Evolutionary conservation across 2,797 vertebrate genomes (phyloP).

Genomic region (Takifugu rubripes): DNA sequence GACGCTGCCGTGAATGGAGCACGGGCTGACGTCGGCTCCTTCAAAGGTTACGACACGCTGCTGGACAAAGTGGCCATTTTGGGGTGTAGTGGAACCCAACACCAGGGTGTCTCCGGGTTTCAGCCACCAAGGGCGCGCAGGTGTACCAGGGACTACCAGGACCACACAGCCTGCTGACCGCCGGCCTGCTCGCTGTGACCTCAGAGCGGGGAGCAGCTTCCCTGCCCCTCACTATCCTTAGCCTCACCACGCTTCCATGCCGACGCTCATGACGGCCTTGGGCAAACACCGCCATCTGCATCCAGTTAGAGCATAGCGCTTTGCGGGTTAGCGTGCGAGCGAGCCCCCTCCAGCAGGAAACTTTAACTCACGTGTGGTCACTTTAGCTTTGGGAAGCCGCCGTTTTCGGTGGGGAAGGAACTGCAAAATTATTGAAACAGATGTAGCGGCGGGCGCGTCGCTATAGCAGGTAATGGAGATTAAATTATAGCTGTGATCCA

Average conservation of each 20-base stretch:
- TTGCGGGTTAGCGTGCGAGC: slow-evolving; percentile 58
- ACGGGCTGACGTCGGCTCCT: slow-evolving; percentile 3
- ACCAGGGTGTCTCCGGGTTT: slow-evolving; percentile 51
- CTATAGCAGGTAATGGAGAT: slow-evolving; percentile 58
- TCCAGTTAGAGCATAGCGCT: slow-evolving; percentile 62
- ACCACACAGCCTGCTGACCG: slow-evolving; percentile 70
- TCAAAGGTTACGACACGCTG: slow-evolving; percentile 19
- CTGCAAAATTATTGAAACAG: slow-evolving; percentile 72
- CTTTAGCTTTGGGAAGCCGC: slow-evolving; percentile 64
- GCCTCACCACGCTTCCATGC: slow-evolving; percentile 62
- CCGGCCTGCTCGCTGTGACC: slow-evolving; percentile 56
- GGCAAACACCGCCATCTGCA: slow-evolving; percentile 74
- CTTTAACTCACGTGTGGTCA: slow-evolving; percentile 75
- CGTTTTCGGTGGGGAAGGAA: slow-evolving; percentile 59
- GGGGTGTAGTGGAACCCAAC: slow-evolving; percentile 42
- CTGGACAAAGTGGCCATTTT: slow-evolving; percentile 33
- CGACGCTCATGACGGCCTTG: slow-evolving; percentile 63
- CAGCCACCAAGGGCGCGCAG: slow-evolving; percentile 61
- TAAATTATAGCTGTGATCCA: slow-evolving; percentile 63
- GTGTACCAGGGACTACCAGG: slow-evolving; percentile 59
- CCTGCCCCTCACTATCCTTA: slow-evolving; percentile 70
- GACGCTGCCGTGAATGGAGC: slow-evolving; percentile 1
- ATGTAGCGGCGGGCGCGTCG: slow-evolving; percentile 66
- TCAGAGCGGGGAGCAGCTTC: slow-evolving; percentile 51
- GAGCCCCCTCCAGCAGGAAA: slow-evolving; percentile 65